Evolutionary conservation across 1,140 invertebrate genomes (phyloP), one percentile per base, ranked within the genome.

Genomic region (Homarus americanus): DNA sequence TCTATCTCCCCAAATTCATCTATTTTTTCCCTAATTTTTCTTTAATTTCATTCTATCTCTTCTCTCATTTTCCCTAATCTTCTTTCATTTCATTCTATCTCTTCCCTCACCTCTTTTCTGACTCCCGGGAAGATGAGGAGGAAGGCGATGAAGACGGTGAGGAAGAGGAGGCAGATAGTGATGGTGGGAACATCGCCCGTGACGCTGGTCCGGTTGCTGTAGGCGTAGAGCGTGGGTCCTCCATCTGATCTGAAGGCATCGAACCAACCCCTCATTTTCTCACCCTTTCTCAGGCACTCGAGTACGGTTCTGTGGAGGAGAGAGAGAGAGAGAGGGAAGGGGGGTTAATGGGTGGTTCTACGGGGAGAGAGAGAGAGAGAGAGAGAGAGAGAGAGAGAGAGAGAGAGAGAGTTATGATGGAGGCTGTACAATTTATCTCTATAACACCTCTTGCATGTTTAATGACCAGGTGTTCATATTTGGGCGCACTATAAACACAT

Each of bases 91-190:
- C n/a, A n/a, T n/a, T n/a, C n/a, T n/a, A n/a, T n/a, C n/a, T n/a
- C n/a, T 49, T 49, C 5, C 1, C 95, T 95, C 94, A 98, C 98
- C 96, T 99, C 97, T 95, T 98, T 99, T 92, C 98, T 95, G 93
- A 99, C 97, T 87, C 98, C 98, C 63, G 98, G 98, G 94, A 99
- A 98, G 93, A 99, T 97, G 93, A 98, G 96, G 91, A 99, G 95
- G 94, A 99, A 98, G 41, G 98, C 98, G 75, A 98, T 94, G 94
- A 98, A 99, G 89, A 98, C 95, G 83, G 98, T 98, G 93, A 96
- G 96, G 94, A 98, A 98, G 72, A 98, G 95, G 72, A 98, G 95
- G 82, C 97, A 97, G 82, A 98, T 96, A 66, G 97, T 96, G 93
- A 98, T 96, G 91, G 97, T 96, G 36, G 96, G 96, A 40, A 98